phyloP scores from a whole-genome alignment of 1,140 invertebrate species.

The Drosophila ambigua region DNA sequence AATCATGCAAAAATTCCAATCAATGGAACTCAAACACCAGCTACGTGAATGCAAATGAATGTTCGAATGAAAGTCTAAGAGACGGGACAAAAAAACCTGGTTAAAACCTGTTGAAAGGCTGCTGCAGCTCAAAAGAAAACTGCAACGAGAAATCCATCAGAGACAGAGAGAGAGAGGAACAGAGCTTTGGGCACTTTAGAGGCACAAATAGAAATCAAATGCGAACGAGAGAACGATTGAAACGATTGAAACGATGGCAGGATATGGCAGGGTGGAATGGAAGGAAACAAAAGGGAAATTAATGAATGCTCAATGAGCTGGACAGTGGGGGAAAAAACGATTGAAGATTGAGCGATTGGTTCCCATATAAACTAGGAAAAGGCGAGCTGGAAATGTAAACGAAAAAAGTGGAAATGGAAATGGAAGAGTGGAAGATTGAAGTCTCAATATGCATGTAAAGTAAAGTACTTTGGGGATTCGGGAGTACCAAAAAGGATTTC shows the following conservation, averaged over 20 bases:
- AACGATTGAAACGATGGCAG: background rate
- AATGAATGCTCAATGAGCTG: too few relatives aligned
- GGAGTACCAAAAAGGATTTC: too few relatives aligned
- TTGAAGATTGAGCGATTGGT: too few relatives aligned
- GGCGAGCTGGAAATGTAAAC: too few relatives aligned
- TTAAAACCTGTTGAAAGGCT: constrained; percentile 17
- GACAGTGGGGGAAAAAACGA: too few relatives aligned
- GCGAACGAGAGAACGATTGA: background rate
- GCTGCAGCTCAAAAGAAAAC: background rate
- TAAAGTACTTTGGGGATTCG: too few relatives aligned
- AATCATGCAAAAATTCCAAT: constrained; percentile 31
- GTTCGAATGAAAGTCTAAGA: background rate
- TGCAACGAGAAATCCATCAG: constrained; percentile 4
- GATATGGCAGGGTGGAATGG: too few relatives aligned
- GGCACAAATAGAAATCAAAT: too few relatives aligned
- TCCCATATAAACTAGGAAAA: too few relatives aligned
- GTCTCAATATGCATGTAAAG: too few relatives aligned
- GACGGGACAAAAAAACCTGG: background rate
- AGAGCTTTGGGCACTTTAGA: background rate
- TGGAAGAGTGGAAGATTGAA: too few relatives aligned
- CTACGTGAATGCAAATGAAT: constrained; percentile 50
- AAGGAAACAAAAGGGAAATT: background rate
- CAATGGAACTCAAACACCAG: constrained; percentile 46
- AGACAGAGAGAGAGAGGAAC: background rate
- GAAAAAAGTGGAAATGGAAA: too few relatives aligned